phyloP scores from a whole-genome alignment of 2,797 vertebrate genomes.

The Halcyon badia region DNA sequence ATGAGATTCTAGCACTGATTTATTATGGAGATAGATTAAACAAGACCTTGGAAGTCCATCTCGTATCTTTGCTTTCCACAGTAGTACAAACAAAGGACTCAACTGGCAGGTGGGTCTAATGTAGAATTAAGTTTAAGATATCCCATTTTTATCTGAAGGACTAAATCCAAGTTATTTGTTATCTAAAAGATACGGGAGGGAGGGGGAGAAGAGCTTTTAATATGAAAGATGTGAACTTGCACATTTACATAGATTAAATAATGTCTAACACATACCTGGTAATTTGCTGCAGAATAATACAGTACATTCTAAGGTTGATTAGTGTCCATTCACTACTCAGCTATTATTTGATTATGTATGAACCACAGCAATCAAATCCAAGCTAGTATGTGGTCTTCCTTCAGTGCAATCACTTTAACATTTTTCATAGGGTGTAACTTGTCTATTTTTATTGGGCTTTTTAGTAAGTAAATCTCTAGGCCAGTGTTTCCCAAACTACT shows the following conservation, averaged over 20 bases:
- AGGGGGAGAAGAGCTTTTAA: background rate
- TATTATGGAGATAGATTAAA: background rate
- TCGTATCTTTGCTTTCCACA: background rate
- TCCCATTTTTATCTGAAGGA: slow-evolving; percentile 38
- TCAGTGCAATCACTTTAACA: background rate
- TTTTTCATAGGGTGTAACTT: background rate
- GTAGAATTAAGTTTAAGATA: background rate
- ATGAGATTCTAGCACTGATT: background rate
- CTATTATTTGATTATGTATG: background rate
- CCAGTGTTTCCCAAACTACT: background rate
- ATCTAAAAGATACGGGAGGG: background rate
- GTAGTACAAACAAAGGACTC: background rate
- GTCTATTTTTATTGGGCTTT: background rate
- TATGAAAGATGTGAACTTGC: slow-evolving; percentile 10
- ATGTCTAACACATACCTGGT: background rate
- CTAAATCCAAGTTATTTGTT: slow-evolving; percentile 50
- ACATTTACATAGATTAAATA: slow-evolving; percentile 14
- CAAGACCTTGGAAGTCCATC: background rate
- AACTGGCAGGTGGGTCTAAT: background rate
- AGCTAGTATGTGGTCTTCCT: background rate
- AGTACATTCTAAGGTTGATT: background rate
- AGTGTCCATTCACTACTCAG: background rate
- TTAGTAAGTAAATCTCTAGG: background rate
- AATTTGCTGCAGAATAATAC: background rate
- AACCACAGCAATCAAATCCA: background rate